These are phyloP conservation scores for Druon quercuslanigerum DNA, from an alignment of 1,140 invertebrate genomes.

Conservation along the genomic window DNA sequence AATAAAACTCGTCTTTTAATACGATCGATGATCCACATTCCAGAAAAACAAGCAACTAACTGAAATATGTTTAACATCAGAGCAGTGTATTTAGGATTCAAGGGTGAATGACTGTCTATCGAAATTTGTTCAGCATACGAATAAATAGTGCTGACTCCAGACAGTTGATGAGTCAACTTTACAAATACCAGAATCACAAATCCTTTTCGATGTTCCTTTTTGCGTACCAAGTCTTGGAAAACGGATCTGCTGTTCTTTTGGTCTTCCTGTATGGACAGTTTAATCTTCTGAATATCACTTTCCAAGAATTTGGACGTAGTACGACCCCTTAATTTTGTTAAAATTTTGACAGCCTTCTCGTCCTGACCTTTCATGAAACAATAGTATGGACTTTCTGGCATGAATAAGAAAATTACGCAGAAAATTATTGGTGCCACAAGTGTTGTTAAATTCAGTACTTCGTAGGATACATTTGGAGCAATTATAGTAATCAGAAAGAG, in stretches of 20 bases:
- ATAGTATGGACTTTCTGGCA: slow-evolving; percentile 8
- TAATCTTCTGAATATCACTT: neutral
- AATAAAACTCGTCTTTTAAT: neutral
- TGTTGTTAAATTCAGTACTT: neutral
- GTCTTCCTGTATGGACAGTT: neutral
- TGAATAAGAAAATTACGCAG: neutral
- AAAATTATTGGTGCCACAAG: neutral
- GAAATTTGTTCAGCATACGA: neutral
- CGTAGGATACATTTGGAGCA: neutral
- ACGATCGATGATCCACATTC: neutral
- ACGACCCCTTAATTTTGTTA: neutral
- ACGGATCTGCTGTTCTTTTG: neutral
- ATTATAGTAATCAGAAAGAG: neutral
- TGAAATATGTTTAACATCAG: slow-evolving; percentile 1
- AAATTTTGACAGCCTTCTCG: slow-evolving; percentile 1
- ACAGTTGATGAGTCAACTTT: slow-evolving; percentile 2
- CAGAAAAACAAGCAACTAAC: neutral
- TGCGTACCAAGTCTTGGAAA: neutral
- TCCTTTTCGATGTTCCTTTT: neutral
- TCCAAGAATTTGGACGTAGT: neutral
- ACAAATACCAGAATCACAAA: neutral
- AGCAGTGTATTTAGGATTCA: neutral
- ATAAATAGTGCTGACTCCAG: neutral
- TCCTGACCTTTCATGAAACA: neutral
- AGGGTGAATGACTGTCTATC: neutral